phyloP scores from a whole-genome alignment of 2,888 invertebrate species.

The Nebria salina region DNA sequence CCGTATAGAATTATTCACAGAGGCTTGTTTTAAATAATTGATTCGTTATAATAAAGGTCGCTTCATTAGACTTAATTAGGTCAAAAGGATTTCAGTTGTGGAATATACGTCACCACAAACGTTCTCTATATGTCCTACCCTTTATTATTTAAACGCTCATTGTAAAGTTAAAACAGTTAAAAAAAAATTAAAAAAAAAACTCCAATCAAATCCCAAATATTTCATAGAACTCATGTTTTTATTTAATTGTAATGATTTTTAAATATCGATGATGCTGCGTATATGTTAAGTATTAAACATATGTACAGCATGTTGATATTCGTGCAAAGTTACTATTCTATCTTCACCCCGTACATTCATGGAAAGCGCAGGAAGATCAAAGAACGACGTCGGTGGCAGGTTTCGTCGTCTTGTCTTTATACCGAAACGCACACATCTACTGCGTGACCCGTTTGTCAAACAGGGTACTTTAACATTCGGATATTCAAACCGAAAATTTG shows the following conservation, averaged over 20 bases:
- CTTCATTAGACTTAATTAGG: slow-evolving; percentile 41
- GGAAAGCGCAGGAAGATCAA: slow-evolving; percentile 1
- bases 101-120: slow-evolving; percentile 19
- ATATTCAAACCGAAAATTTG: slow-evolving; percentile 29
- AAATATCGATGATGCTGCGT: too few species aligned
- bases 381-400: neutral
- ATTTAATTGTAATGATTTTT: too few species aligned
- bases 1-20: slow-evolving; percentile 13
- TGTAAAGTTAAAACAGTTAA: slow-evolving; percentile 12
- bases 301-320: neutral
- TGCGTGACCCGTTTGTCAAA: slow-evolving; percentile 33
- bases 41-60: slow-evolving; percentile 41
- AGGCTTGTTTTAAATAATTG: slow-evolving; percentile 34
- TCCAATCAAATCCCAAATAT: neutral
- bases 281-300: too few species aligned
- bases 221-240: neutral
- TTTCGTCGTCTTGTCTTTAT: slow-evolving; percentile 16
- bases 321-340: neutral
- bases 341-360: neutral
- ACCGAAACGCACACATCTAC: neutral
- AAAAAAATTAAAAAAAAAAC: too few species aligned
- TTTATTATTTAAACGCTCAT: slow-evolving; percentile 11
- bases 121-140: slow-evolving; percentile 9
- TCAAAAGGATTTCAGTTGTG: slow-evolving; percentile 31
- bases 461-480: slow-evolving; percentile 20